phyloP scores from a whole-genome alignment of 2,113 vertebrate genomes.

The Pimephales promelas region DNA sequence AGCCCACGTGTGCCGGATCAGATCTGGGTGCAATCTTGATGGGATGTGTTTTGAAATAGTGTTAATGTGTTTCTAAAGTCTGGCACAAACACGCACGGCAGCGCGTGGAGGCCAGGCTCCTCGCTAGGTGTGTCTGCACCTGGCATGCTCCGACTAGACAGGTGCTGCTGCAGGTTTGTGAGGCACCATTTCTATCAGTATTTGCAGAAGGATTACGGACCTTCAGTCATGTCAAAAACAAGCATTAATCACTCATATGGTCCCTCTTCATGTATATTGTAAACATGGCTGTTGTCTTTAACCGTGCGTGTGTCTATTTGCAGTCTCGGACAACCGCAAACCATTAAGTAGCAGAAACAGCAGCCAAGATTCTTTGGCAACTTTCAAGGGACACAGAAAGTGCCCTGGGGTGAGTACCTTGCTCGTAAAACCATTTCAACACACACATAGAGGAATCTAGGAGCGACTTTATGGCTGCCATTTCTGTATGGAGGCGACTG shows the following conservation, averaged over 20 bases:
- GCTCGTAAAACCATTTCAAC: constrained; percentile 37
- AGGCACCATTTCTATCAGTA: constrained; percentile 69
- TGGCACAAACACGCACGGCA: constrained; percentile 45
- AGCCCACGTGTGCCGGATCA: constrained; percentile 3
- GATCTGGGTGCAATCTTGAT: constrained; percentile 38
- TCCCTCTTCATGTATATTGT: constrained; percentile 5
- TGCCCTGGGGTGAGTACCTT: constrained; percentile 79
- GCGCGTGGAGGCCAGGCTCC: constrained; percentile 41
- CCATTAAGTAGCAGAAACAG: constrained; percentile 82
- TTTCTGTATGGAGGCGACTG: constrained; percentile 66
- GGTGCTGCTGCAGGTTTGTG: constrained; percentile 71
- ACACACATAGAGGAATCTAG: constrained; percentile 42
- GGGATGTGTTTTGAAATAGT: constrained; percentile 27
- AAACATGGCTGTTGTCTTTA: constrained; percentile 18
- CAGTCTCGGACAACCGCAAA: constrained; percentile 81
- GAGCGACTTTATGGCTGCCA: constrained; percentile 69
- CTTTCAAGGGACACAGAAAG: constrained; percentile 78
- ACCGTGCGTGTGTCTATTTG: constrained; percentile 81
- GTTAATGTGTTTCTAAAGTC: constrained; percentile 55
- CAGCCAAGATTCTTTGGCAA: constrained; percentile 81
- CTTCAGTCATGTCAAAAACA: constrained; percentile 69
- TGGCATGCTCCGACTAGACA: constrained; percentile 73
- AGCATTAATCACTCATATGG: constrained; percentile 64
- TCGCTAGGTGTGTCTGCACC: constrained; percentile 63
- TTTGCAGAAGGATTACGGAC: constrained; percentile 77